These are phyloP conservation scores for Meandrusa payeni DNA, from an alignment of 2,888 invertebrate genomes.

Conservation along the genomic window DNA sequence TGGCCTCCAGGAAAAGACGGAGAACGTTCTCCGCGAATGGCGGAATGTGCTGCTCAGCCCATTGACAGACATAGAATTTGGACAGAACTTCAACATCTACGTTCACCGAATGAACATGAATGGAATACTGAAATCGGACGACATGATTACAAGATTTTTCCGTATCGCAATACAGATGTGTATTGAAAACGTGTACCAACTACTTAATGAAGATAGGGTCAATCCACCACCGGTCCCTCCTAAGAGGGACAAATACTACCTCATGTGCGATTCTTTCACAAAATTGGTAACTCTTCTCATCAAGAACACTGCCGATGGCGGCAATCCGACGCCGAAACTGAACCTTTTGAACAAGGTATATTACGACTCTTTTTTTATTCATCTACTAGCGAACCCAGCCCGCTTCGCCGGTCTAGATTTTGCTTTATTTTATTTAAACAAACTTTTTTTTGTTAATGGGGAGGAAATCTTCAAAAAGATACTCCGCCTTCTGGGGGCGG, in stretches of 20 bases:
- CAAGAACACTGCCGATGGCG: conserved; percentile 94
- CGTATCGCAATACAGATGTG: conserved; percentile 97
- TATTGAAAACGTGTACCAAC: conserved; percentile 95
- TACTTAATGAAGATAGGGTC: conserved; percentile 86
- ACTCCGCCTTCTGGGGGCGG: too few relatives aligned
- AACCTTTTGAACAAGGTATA: conserved; percentile 95
- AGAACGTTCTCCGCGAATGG: conserved; percentile 97
- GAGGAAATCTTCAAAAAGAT: too few relatives aligned
- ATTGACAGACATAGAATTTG: conserved; percentile 89
- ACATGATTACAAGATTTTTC: conserved; percentile 98
- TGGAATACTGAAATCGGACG: conserved; percentile 97
- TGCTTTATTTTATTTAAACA: too few relatives aligned
- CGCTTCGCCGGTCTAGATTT: too few relatives aligned
- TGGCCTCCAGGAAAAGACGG: conserved; percentile 96
- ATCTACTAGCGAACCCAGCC: too few relatives aligned
- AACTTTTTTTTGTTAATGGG: too few relatives aligned
- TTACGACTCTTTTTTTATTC: too few relatives aligned
- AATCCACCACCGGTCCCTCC: conserved; percentile 83
- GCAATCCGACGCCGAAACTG: conserved; percentile 96
- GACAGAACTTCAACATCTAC: conserved; percentile 95
- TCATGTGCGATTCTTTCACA: conserved; percentile 97
- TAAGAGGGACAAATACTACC: conserved; percentile 93
- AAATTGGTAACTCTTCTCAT: conserved; percentile 96
- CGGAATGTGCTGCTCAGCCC: conserved; percentile 93
- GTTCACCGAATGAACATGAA: conserved; percentile 97